A percentile compares a stretch with the other conserved stretches of the same genome.
These are phyloP conservation scores for Phyllotis vaccarum DNA, from an alignment of 2,797 vertebrate species.

Conservation along the genomic window DNA sequence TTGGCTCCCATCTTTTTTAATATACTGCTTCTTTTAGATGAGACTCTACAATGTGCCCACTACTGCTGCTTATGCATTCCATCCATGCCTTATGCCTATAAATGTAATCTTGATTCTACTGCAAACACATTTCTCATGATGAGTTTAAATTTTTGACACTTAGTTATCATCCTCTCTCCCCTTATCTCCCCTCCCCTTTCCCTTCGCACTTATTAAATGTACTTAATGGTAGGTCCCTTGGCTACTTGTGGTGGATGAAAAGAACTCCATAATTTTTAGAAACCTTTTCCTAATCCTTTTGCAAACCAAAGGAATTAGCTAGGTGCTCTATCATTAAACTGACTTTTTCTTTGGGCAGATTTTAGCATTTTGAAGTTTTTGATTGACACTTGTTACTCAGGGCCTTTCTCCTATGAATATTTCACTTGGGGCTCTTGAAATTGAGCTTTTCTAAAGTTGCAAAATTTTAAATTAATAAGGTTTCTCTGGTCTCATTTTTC, in stretches of 20 bases:
- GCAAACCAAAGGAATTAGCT: background rate
- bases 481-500: background rate
- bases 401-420: background rate
- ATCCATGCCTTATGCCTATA: too few species aligned
- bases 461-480: background rate
- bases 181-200: rapidly evolving
- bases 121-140: background rate
- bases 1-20: background rate
- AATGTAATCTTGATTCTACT: background rate
- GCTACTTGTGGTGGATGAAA: background rate
- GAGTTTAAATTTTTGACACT: background rate
- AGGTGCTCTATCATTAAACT: background rate
- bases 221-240: background rate
- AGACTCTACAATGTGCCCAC: background rate
- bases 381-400: background rate
- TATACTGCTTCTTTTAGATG: background rate
- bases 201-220: background rate
- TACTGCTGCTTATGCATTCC: background rate
- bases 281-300: background rate
- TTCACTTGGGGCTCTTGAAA: background rate
- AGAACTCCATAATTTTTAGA: background rate
- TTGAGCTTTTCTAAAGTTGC: background rate
- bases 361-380: background rate
- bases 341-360: background rate
- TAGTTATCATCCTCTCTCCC: background rate